phyloP scores from a whole-genome alignment of 1,140 invertebrate species.

The Aporrectodea caliginosa region DNA sequence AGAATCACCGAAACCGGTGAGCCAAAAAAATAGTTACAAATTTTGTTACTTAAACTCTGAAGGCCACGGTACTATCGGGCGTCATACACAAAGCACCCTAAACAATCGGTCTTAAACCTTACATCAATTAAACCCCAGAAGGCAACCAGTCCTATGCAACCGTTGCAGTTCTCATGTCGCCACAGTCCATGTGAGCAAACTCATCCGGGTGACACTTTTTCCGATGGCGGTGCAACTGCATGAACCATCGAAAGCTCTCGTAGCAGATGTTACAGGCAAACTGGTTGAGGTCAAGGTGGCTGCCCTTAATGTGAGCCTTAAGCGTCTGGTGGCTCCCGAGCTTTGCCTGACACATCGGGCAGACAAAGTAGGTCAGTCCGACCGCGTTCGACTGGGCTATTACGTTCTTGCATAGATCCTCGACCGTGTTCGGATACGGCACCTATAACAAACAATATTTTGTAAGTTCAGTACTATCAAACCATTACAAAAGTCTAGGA shows the following conservation, averaged over 20 bases:
- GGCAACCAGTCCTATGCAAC: too few relatives aligned
- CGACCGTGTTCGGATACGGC: background rate
- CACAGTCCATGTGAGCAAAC: too few relatives aligned
- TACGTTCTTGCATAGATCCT: background rate
- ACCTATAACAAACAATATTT: background rate
- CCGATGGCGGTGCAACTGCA: conserved; percentile 16
- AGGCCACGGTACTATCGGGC: too few relatives aligned
- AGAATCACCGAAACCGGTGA: too few relatives aligned
- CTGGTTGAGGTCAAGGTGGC: conserved; percentile 8
- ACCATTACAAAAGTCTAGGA: background rate
- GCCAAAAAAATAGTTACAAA: too few relatives aligned
- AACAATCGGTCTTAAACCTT: too few relatives aligned
- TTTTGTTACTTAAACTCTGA: too few relatives aligned
- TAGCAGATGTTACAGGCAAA: conserved; percentile 9
- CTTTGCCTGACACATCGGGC: conserved; percentile 20
- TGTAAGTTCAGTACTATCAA: background rate
- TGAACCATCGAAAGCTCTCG: conserved; percentile 22
- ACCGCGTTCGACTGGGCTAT: conserved; percentile 11
- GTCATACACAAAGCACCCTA: too few relatives aligned
- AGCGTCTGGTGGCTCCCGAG: conserved; percentile 10
- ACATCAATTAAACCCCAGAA: too few relatives aligned
- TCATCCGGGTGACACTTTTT: conserved; percentile 15
- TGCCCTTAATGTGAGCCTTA: conserved; percentile 14
- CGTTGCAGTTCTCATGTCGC: too few relatives aligned
- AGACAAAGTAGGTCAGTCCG: background rate